These are phyloP conservation scores for Cotesia chilonis DNA, from an alignment of 1,140 invertebrate genomes.

Conservation along the genomic window DNA sequence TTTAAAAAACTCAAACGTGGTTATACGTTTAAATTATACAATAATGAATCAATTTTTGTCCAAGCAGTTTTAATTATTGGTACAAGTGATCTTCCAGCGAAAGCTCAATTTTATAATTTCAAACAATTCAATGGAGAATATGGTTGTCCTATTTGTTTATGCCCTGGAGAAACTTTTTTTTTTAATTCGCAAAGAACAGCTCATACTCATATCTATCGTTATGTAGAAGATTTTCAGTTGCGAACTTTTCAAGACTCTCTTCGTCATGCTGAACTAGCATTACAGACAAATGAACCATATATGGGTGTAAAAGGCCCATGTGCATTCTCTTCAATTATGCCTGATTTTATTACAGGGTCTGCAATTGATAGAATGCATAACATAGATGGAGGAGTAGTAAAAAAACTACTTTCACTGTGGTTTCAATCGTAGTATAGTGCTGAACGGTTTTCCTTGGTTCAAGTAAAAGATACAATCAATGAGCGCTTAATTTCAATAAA, in stretches of 20 bases:
- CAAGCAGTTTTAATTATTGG: conserved; percentile 18
- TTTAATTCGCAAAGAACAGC: neutral
- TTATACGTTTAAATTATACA: neutral
- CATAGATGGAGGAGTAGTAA: conserved; percentile 30
- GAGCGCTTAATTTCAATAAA: conserved; percentile 33
- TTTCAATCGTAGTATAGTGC: conserved; percentile 27
- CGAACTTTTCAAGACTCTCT: conserved; percentile 13
- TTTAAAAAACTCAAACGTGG: neutral
- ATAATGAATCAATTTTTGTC: neutral
- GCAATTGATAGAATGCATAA: conserved; percentile 38
- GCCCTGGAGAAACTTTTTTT: neutral
- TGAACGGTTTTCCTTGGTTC: conserved; percentile 25
- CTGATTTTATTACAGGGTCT: conserved; percentile 37
- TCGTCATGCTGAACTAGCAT: neutral
- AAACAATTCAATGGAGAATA: conserved; percentile 27
- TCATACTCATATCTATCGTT: conserved; percentile 11
- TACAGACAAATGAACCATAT: neutral
- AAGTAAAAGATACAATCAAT: conserved; percentile 22
- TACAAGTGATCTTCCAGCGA: conserved; percentile 30
- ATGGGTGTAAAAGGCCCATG: conserved; percentile 12
- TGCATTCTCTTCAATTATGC: conserved; percentile 30
- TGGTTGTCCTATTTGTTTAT: conserved; percentile 10
- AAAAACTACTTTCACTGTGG: conserved; percentile 27
- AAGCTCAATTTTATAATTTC: conserved; percentile 28
- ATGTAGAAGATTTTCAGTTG: conserved; percentile 2